Evolutionary conservation across 2,888 invertebrate species (phyloP), one percentile per base, ranked within the genome.

Genomic region (Drosophila mulleri): DNA sequence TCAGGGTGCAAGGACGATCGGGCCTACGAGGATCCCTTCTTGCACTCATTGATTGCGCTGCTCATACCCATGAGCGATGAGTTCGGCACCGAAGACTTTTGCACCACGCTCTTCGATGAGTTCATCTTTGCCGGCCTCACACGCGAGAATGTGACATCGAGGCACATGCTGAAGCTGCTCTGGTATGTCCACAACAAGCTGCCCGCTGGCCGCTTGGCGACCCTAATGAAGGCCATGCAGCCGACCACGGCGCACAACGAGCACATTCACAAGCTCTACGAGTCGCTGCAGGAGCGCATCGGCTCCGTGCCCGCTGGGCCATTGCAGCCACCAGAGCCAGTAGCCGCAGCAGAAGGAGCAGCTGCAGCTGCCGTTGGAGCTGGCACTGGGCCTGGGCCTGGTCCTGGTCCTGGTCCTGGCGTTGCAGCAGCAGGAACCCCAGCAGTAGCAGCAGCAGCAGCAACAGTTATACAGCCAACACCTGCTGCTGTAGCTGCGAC

Each of bases 41-140:
- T 99, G 66, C 98, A 99, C 94, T 97, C 98, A 14, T 94, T 99
- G 85, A 93, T 93, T 67, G 96, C 97, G 0, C 93, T 97, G 50
- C 94, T 99, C 7, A 96, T 98, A 80, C 96, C 97, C 69, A 96
- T 98, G 94, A 95, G 96, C 8, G 98, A 99, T 80, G 98, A 98
- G 92, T 98, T 99, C 91, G 94, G 96, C 79, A 96, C 97, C 0
- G 98, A 98, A 93, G 98, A 98, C 82, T 98, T 98, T 91, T 98
- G 98, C 93, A 98, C 98, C 3, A 97, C 97, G 3, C 95, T 99
- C 48, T 98, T 99, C 93, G 98, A 98, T 93, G 98, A 98, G 92
- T 98, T 98, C 92, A 96, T 99, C 90, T 96, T 98, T 92, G 98
- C 98, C 67, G 97, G 97, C 0, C 94, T 98, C 26, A 95, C 96